Base-by-base conservation (phyloP, 2,888 invertebrate genomes). In the Zhuqinia jingwanae region DNA sequence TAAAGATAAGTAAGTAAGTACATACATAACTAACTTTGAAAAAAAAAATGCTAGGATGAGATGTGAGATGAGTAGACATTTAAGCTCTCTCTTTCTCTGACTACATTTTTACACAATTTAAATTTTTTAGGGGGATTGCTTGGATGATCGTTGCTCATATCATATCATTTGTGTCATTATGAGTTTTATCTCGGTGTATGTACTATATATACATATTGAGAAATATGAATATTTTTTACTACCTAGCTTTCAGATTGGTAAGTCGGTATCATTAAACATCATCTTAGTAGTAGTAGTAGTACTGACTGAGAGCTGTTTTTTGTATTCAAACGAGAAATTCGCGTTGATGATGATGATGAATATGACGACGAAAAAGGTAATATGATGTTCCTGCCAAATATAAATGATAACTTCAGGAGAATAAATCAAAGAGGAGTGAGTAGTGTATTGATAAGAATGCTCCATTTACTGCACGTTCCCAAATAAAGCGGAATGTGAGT, bases 381-480 rank as follows among this genome's bases (percentile, higher is more conserved):
- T 22, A 36, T 42, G 76, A 58, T 56, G 20, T 58, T 36, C 36
- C n/a, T 76, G 76, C 76, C 76, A 76, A 76, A 45, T 42, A n/a
- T 56, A 58, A 50, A 65, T 81, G 65, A 83, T 76, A 83, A 76
- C 20, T 76, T 60, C 76, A 3, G 11, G 56, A 65, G 76, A 6
- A 85, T 85, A 85, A 85, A 79, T 85, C 79, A 77, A 30, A 58
- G 20, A 11, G 8, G 13, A 53, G 20, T 36, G 36, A 10, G 27
- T 27, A 36, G 60, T 68, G 27, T 42, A 53, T 47, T 68, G 85
- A 78, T 85, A 85, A 78, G 73, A 70, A 85, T 79, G 85, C 79
- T 85, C 70, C 78, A 85, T 85, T 85, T 85, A 85, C 73, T 73
- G n/a, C n/a, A 70, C 73, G 50, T n/a, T 25, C 50, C 27, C n/a